Evolutionary conservation across 2,888 invertebrate species (phyloP), one percentile per base, ranked within the genome.

Genomic region (Bombyx huttoni): DNA sequence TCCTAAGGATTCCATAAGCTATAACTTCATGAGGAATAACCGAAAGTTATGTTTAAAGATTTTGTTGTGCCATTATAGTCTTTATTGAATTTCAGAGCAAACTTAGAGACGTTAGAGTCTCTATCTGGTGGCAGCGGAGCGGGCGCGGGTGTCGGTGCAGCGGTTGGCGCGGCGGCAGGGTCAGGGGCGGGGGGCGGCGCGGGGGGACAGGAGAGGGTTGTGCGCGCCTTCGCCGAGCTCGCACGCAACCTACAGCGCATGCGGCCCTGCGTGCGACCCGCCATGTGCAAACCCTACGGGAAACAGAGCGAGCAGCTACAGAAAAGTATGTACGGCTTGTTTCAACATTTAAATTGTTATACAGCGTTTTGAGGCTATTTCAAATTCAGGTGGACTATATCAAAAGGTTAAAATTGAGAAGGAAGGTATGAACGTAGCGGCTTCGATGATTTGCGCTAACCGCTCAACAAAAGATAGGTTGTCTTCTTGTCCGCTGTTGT

Each of bases 261-360:
- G 94, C 94, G 96, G 75, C 94, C 94, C 50, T 96, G 95, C 71
- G 95, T 96, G 64, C 90, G 95, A 53, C 96, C 95, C 56, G 93
- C 96, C 55, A 96, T 96, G 96, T 96, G 95, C 78, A 96, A 96
- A 81, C 96, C 96, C 24, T 96, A 96, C 78, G 96, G 96, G 60
- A 96, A 96, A 78, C 96, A 96, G 81, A 95, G 95, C 58, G 96
- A 96, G 85, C 94, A 95, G 70, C 89, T 96, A 65, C 95, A 96
- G 81, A 96, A 96, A 89, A 95, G 95, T 95, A 14, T 69, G 75
- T 68, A 48, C 40, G 2, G 12, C 2, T 40, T 10, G 9, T 3
- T 10, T 10, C 8, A 40, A 40, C 1, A 40, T 40, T 24, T 24
- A 24, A 2, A 3, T 1, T 2, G 24, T 5, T 24, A 24, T 24